These are phyloP conservation scores for Pachyramphus minor DNA, from an alignment of 2,113 vertebrate species.

Conservation along the genomic window DNA sequence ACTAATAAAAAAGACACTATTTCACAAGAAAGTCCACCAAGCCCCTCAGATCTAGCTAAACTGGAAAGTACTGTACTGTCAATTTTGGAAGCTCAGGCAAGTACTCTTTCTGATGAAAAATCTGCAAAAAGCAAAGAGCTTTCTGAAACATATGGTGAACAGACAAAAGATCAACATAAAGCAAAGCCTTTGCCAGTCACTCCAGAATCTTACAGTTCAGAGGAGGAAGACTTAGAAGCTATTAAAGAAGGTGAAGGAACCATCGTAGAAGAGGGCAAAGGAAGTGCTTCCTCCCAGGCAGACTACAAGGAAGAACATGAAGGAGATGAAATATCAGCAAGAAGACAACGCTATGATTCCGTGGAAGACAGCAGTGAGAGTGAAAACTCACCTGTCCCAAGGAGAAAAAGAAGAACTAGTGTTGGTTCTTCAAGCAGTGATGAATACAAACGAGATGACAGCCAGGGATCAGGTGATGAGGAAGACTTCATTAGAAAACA, in stretches of 20 bases:
- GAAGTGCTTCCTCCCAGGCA: conserved; percentile 47
- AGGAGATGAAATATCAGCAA: conserved; percentile 50
- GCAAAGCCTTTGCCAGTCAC: conserved; percentile 74
- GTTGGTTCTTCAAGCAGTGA: conserved; percentile 88
- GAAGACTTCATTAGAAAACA: conserved; percentile 92
- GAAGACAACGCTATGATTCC: conserved; percentile 77
- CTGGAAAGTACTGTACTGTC: conserved; percentile 92
- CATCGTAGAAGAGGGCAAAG: conserved; percentile 49
- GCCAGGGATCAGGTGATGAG: conserved; percentile 88
- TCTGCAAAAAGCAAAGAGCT: conserved; percentile 62
- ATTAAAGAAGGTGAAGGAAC: conserved; percentile 50
- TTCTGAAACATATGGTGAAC: conserved; percentile 48
- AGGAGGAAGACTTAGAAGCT: conserved; percentile 77
- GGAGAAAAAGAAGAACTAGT: conserved; percentile 77
- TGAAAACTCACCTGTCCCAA: conserved; percentile 83
- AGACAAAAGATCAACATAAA: conserved; percentile 76
- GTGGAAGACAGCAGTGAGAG: conserved; percentile 88
- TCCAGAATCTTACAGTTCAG: conserved; percentile 78
- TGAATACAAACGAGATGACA: conserved; percentile 86
- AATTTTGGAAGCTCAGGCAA: conserved; percentile 88
- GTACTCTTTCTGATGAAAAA: conserved; percentile 68
- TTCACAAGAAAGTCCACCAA: conserved; percentile 84
- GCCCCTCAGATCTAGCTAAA: conserved; percentile 90
- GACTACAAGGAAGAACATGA: conserved; percentile 55
- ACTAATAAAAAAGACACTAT: conserved; percentile 72